Percentiles rank a stretch among this genome's conserved stretches.
These are phyloP conservation scores for Steinernema carpocapsae DNA, from an alignment of 2,888 invertebrate genomes.

Conservation along the genomic window DNA sequence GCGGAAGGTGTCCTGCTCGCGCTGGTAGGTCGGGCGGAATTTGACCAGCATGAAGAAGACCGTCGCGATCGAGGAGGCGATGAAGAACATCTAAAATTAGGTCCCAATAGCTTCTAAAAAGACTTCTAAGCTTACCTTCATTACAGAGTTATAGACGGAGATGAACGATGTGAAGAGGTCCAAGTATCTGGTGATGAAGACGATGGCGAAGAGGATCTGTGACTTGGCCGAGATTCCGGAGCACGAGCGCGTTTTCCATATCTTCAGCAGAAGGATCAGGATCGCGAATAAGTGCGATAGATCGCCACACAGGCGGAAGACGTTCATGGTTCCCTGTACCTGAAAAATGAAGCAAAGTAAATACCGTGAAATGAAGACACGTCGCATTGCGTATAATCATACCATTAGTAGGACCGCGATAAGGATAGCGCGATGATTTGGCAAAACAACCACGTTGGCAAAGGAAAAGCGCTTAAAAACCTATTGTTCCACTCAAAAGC, in stretches of 20 bases:
- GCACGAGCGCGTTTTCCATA: slow-evolving; percentile 98
- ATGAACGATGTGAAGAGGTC: slow-evolving; percentile 93
- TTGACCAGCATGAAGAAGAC: slow-evolving; percentile 86
- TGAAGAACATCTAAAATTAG: slow-evolving; percentile 75
- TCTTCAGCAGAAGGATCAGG: slow-evolving; percentile 89
- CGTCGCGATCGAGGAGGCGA: slow-evolving; percentile 82
- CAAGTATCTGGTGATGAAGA: slow-evolving; percentile 76
- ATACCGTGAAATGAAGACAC: no score
- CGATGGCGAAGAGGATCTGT: slow-evolving; percentile 65
- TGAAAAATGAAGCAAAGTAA: not conserved
- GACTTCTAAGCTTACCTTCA: slow-evolving; percentile 78
- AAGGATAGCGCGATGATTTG: no score
- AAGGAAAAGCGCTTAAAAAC: no score
- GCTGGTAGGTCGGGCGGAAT: slow-evolving; percentile 78
- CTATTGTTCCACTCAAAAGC: no score
- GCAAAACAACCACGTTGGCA: no score
- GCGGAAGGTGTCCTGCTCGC: slow-evolving; percentile 86
- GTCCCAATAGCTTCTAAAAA: not conserved
- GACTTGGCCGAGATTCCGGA: slow-evolving; percentile 74
- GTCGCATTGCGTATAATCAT: no score
- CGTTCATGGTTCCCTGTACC: slow-evolving; percentile 79
- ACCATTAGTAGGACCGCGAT: no score
- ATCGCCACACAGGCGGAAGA: slow-evolving; percentile 94
- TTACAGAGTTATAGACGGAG: slow-evolving; percentile 90
- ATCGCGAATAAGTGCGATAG: slow-evolving; percentile 94